Evolutionary conservation across 2,888 invertebrate species (phyloP).

Genomic region (Leptinotarsa rubiginosa): DNA sequence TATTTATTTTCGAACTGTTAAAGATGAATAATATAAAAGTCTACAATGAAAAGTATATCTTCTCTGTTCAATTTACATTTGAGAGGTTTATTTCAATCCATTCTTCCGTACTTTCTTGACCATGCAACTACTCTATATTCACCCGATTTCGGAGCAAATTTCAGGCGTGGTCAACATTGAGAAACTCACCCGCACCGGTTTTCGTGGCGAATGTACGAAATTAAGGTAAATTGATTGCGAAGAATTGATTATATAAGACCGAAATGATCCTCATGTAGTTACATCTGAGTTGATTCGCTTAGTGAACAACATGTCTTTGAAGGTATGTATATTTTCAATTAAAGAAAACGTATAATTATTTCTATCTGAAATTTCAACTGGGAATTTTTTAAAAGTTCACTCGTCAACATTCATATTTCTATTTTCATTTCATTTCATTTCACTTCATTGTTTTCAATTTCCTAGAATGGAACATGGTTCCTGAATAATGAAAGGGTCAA

Average conservation of each 20-base stretch:
- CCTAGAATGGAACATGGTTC: no score
- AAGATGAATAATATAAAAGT: no score
- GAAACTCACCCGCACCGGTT: constrained; percentile 15
- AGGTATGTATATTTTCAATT: constrained; percentile 5
- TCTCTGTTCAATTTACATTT: no score
- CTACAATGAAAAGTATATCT: no score
- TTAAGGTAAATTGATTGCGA: neutral
- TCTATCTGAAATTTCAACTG: neutral
- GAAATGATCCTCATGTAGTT: neutral
- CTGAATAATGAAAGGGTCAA: no score
- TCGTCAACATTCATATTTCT: no score
- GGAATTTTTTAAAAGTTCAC: no score
- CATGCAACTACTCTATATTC: constrained; percentile 2
- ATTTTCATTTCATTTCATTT: no score
- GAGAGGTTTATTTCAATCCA: neutral
- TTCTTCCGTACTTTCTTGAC: constrained; percentile 7
- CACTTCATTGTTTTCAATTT: no score
- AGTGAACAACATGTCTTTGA: neutral
- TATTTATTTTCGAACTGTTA: no score
- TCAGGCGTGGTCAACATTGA: constrained; percentile 6
- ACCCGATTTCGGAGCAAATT: neutral
- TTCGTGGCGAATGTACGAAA: neutral
- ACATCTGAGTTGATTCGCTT: neutral
- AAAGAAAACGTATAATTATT: neutral
- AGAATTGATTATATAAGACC: constrained; percentile 9